A percentile compares a stretch with the other conserved stretches of the same genome.
phyloP scores from a whole-genome alignment of 2,888 invertebrate genomes.

The Resseliella maxima region DNA sequence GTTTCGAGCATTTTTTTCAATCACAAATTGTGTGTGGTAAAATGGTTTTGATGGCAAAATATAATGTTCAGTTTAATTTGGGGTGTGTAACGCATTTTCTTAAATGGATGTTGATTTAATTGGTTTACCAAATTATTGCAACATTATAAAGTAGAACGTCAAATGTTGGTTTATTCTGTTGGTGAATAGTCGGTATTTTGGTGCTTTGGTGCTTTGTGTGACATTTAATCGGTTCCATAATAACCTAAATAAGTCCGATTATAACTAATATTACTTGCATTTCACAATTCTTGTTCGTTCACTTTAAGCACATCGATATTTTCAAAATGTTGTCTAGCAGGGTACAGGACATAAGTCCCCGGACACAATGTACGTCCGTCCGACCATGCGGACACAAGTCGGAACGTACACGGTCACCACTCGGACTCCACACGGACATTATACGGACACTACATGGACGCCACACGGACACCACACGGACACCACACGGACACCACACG shows the following conservation, averaged over 20 bases:
- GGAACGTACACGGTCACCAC: no score
- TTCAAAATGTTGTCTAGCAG: constrained; percentile 24
- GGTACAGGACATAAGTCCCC: no score
- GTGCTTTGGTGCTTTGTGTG: neutral
- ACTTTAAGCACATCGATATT: constrained; percentile 27
- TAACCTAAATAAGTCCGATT: constrained; percentile 51
- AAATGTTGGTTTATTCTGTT: neutral
- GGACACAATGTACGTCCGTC: no score
- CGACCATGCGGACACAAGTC: no score
- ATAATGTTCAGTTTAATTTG: neutral
- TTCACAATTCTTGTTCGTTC: neutral
- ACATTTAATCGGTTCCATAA: constrained; percentile 38
- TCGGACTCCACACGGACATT: no score
- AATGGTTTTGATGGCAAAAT: neutral
- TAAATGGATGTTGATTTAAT: constrained; percentile 1
- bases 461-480: no score
- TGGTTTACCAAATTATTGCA: neutral
- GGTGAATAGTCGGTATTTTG: neutral
- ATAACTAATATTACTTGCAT: constrained; percentile 51
- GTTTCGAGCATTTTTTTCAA: neutral
- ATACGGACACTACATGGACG: no score
- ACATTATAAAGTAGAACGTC: neutral
- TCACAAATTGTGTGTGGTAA: neutral
- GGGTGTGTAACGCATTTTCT: neutral
- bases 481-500: no score